These are phyloP conservation scores for Calcarius lapponicus DNA, from an alignment of 2,797 vertebrate species.

Conservation along the genomic window DNA sequence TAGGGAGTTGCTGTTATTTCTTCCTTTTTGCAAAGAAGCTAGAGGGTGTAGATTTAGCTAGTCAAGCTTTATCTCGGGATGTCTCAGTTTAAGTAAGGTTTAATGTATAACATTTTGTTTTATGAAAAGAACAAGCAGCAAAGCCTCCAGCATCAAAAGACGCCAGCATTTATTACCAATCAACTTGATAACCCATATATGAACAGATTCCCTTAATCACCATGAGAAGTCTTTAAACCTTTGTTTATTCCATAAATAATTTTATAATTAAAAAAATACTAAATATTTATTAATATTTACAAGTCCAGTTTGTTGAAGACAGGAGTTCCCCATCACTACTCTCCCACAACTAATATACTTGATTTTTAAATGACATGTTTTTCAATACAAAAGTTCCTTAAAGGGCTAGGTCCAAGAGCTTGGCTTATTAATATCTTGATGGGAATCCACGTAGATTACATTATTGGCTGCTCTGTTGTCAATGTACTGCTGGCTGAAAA, in stretches of 20 bases:
- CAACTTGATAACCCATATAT: neutral
- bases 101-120: neutral
- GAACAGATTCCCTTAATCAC: neutral
- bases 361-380: neutral
- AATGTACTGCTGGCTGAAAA: neutral
- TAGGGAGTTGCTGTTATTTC: neutral
- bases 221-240: neutral
- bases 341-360: neutral
- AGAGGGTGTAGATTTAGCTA: neutral
- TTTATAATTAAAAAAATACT: neutral
- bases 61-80: neutral
- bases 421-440: neutral
- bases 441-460: neutral
- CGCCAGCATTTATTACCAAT: neutral
- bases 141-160: neutral
- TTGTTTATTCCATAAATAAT: neutral
- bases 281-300: neutral
- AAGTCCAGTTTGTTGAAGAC: neutral
- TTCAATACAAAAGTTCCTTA: neutral
- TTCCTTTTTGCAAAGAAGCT: neutral
- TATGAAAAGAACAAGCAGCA: neutral
- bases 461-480: neutral
- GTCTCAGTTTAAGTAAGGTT: neutral
- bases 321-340: neutral
- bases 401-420: neutral